Conservation (phyloP, 2,888 invertebrate genomes). For the Dromius quadrimaculatus region DNA sequence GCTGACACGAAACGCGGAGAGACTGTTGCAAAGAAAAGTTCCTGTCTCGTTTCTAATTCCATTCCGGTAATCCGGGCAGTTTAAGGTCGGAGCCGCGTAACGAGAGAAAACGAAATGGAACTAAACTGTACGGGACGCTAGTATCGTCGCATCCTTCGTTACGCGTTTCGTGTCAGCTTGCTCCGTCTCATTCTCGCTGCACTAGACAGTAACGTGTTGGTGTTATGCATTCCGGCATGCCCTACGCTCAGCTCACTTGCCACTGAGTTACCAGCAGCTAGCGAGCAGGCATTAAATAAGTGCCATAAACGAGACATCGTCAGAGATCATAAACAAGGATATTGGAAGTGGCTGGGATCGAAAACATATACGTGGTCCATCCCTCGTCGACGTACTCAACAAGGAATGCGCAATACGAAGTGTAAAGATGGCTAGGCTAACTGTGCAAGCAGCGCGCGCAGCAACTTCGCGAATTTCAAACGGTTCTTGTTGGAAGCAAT, state of each 20-base stretch:
- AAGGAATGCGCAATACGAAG: constrained; percentile 2
- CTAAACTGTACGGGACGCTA: constrained; percentile 38
- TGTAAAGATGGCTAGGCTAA: not conserved
- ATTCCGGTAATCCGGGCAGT: constrained; percentile 50
- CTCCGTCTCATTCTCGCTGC: not conserved
- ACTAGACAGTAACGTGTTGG: not conserved
- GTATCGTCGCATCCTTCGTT: constrained; percentile 17
- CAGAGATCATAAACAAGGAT: constrained; percentile 52
- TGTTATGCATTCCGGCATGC: not conserved
- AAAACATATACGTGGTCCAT: too few relatives aligned
- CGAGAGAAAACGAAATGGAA: constrained; percentile 40
- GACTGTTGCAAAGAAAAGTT: constrained; percentile 50
- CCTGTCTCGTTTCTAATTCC: constrained; percentile 52
- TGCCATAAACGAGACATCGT: constrained; percentile 52
- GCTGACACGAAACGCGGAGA: constrained; percentile 50
- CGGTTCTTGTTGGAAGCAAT: constrained; percentile 48
- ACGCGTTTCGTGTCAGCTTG: constrained; percentile 4
- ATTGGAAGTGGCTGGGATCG: constrained; percentile 50
- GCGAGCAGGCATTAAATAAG: constrained; percentile 49
- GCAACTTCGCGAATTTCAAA: constrained; percentile 17
- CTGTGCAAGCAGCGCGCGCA: constrained; percentile 28
- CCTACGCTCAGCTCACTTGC: constrained; percentile 15
- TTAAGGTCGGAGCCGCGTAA: constrained; percentile 50
- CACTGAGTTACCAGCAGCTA: constrained; percentile 37
- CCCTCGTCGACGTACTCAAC: constrained; percentile 11